phyloP scores from a whole-genome alignment of 2,888 invertebrate species.

The Yponomeuta plumbellus region DNA sequence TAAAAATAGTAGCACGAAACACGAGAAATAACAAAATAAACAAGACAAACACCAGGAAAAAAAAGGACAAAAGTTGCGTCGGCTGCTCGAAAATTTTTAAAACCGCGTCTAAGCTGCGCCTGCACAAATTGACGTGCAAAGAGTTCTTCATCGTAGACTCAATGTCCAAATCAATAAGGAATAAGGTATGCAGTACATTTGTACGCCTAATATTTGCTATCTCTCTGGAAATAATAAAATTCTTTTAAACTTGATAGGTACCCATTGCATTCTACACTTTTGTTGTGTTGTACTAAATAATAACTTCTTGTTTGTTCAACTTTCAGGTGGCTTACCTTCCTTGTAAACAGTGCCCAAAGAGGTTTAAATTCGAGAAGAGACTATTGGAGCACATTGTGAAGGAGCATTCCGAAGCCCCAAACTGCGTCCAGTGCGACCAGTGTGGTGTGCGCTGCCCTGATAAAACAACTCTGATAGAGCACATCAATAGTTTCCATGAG shows the following conservation, averaged over 20 bases:
- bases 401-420: slow-evolving; percentile 80
- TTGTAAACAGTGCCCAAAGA: slow-evolving; percentile 81
- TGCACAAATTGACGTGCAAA: background rate
- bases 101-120: background rate
- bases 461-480: slow-evolving; percentile 78
- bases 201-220: background rate
- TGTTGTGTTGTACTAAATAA: too few species aligned
- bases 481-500: slow-evolving; percentile 80
- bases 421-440: slow-evolving; percentile 78
- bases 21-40: background rate
- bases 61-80: background rate
- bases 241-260: too few species aligned
- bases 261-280: too few species aligned
- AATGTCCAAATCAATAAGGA: background rate
- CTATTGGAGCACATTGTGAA: slow-evolving; percentile 80
- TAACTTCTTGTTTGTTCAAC: too few species aligned
- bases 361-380: slow-evolving; percentile 82
- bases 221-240: too few species aligned
- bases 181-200: background rate
- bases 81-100: background rate
- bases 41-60: background rate
- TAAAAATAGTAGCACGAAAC: background rate
- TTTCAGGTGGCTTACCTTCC: background rate
- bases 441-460: slow-evolving; percentile 82
- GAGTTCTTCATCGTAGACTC: background rate